Base-by-base conservation (phyloP, 2,888 invertebrate species). In the Cantharis rufa region DNA sequence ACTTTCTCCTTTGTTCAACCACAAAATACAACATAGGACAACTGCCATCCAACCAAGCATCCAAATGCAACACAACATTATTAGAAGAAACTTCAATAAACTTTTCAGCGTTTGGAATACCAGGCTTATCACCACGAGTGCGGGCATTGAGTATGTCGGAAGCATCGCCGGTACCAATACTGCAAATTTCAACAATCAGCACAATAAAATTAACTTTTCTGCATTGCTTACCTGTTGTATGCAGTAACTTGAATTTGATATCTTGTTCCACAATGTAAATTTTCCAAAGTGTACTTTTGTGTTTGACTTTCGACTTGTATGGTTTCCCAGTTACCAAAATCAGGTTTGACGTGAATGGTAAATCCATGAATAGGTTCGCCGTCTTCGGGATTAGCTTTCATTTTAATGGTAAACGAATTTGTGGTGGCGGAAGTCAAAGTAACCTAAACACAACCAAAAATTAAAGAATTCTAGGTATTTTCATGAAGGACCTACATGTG, bases 11-110 rank as follows among this genome's bases (percentile, higher is more conserved):
- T 87, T 97, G 96, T 89, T 97, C 97, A 70, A 98, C 96, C 80
- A 98, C 97, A 87, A 97, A 98, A 87, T 97, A 96, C 80, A 95
- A 92, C 95, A 98, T 97, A 15, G 97, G 96, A 87, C 98, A 98
- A 78, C 98, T 97, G 74, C 97, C 97, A 87, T 96, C 96, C 77
- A 94, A 94, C 98, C 98, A 98, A 79, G 97, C 94, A 84, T 93
- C 95, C 82, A 98, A 92, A 86, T 97, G 97, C 80, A 98, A 91
- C 2, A 96, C 96, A 71, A 98, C 96, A 82, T 96, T 97, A 80
- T 96, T 96, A n/a, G 96, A 95, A 24, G 96, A 96, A 1, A 96
- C 95, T 86, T 96, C 95, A 86, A 98, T 94, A 88, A 98, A 96
- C 87, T 96, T 93, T 3, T 94, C 93, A 75, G 97, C 97, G 87